Evolutionary conservation across 2,797 vertebrate species (phyloP).

Genomic region (Premnoplex brunnescens): DNA sequence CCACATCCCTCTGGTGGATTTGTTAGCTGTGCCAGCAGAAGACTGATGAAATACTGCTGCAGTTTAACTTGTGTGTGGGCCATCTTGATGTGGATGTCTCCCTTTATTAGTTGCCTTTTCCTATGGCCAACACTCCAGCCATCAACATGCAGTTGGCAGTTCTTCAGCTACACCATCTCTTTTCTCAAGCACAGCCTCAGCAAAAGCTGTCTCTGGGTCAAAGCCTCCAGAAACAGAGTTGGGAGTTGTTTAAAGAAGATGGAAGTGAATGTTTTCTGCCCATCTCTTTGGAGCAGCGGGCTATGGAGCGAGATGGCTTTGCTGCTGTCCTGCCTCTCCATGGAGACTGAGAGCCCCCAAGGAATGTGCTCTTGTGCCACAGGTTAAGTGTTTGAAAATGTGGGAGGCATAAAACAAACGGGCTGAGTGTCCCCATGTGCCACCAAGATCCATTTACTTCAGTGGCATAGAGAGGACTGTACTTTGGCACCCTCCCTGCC

Average conservation of each 20-base stretch:
- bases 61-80: not conserved
- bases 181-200: not conserved
- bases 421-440: not conserved
- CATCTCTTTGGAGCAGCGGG: not conserved
- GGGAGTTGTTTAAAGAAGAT: not conserved
- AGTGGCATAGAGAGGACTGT: not conserved
- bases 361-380: not conserved
- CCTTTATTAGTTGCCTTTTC: not conserved
- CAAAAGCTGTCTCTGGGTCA: not conserved
- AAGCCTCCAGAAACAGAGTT: not conserved
- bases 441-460: not conserved
- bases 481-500: not conserved
- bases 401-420: not conserved
- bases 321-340: not conserved
- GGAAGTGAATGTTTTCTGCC: not conserved
- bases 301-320: not conserved
- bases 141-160: rapidly evolving
- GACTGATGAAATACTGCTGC: not conserved
- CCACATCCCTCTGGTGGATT: not conserved
- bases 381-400: slow-evolving; percentile 9
- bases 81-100: not conserved
- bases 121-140: not conserved
- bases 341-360: not conserved
- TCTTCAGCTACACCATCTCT: not conserved
- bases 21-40: not conserved